Conservation (phyloP, 2,888 invertebrate species). For the Amiota minor region DNA sequence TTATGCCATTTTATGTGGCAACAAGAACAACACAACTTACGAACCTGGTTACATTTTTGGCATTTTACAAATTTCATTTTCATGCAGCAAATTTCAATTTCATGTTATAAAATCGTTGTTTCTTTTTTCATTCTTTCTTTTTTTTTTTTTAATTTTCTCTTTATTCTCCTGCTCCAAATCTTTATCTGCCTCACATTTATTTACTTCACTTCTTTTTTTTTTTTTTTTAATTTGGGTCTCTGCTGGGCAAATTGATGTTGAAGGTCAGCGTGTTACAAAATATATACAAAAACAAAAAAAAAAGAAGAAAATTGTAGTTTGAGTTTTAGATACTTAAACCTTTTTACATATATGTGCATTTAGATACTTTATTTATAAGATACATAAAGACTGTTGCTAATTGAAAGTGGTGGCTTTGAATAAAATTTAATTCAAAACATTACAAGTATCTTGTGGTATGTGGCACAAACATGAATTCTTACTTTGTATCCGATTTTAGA, state of each 20-base stretch:
- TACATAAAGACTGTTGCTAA: too few relatives aligned
- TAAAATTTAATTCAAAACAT: too few relatives aligned
- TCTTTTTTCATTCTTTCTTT: conserved; percentile 9
- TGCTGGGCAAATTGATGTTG: conserved; percentile 55
- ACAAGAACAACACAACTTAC: background rate
- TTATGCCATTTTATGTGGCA: background rate
- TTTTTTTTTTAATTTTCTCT: conserved; percentile 53
- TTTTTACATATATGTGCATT: too few relatives aligned
- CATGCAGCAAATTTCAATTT: conserved; percentile 66
- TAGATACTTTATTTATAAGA: too few relatives aligned
- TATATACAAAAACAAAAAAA: too few relatives aligned
- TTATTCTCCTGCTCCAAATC: conserved; percentile 40
- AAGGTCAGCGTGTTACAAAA: conserved; percentile 63
- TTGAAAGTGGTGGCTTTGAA: too few relatives aligned
- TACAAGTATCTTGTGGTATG: too few relatives aligned
- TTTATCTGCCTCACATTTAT: conserved; percentile 37
- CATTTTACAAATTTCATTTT: conserved; percentile 65
- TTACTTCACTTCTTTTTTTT: conserved; percentile 32
- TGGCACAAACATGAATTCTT: too few relatives aligned
- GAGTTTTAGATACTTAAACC: background rate
- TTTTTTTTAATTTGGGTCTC: conserved; percentile 36
- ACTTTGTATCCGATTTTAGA: too few relatives aligned
- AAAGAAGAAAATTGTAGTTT: conserved; percentile 47
- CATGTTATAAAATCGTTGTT: conserved; percentile 51
- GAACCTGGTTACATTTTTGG: conserved; percentile 43